Evolutionary conservation across 2,888 invertebrate genomes (phyloP).

Genomic region (Argynnis bischoffii): DNA sequence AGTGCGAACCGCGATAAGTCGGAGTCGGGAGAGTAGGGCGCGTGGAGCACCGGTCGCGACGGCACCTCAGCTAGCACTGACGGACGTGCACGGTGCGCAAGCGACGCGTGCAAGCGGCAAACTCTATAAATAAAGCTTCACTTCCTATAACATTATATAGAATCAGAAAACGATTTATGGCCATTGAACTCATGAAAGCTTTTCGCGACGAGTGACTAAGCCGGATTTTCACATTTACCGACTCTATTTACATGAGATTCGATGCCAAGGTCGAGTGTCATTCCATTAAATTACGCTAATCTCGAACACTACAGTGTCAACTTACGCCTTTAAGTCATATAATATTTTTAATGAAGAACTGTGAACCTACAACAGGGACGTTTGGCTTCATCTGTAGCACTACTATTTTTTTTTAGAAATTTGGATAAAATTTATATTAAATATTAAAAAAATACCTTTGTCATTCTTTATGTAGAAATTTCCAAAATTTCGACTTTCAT

Average conservation of each 20-base stretch:
- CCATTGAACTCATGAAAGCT: conserved; percentile 75
- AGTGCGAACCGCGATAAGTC: conserved; percentile 54
- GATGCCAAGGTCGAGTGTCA: conserved; percentile 55
- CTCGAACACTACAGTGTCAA: no score
- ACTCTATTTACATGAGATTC: conserved; percentile 44
- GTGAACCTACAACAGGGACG: no score
- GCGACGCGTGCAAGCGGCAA: conserved; percentile 56
- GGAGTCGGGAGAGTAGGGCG: conserved; percentile 40
- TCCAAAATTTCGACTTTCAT: no score
- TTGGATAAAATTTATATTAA: no score
- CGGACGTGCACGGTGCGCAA: conserved; percentile 44
- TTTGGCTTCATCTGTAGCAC: no score
- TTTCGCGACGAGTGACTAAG: conserved; percentile 61
- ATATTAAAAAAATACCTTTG: no score
- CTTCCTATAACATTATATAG: conserved; percentile 69
- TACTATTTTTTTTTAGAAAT: no score
- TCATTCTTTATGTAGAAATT: no score
- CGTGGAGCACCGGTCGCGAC: conserved; percentile 60
- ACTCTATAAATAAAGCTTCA: conserved; percentile 75
- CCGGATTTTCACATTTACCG: conserved; percentile 44
- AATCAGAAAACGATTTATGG: conserved; percentile 76
- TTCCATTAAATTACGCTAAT: neutral
- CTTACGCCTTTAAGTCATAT: no score
- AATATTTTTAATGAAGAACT: no score
- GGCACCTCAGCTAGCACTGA: conserved; percentile 56